These are phyloP conservation scores for Galendromus occidentalis DNA, from an alignment of 1,140 invertebrate species.

Conservation along the genomic window DNA sequence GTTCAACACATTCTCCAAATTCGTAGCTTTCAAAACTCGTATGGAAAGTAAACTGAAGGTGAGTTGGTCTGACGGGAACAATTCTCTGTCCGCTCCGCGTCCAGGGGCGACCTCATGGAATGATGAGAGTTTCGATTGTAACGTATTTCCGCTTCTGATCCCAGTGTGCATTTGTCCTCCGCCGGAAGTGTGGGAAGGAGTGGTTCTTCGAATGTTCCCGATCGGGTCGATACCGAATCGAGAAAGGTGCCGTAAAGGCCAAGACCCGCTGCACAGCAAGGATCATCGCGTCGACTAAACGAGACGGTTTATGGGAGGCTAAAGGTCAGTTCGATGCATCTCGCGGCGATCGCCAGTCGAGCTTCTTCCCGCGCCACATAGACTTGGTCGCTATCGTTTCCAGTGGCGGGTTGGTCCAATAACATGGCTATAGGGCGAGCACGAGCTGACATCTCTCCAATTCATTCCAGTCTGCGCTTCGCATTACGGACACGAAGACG, in stretches of 20 bases:
- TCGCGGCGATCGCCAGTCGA: too few relatives aligned
- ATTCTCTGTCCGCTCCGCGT: neutral
- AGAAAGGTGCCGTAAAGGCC: neutral
- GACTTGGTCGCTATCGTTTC: too few relatives aligned
- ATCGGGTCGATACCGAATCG: neutral
- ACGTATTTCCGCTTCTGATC: neutral
- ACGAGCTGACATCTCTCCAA: too few relatives aligned
- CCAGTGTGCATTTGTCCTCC: slow-evolving; percentile 8
- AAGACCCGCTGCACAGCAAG: too few relatives aligned
- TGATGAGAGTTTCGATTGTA: neutral
- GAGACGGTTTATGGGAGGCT: too few relatives aligned
- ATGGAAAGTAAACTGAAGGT: neutral
- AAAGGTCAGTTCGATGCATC: too few relatives aligned
- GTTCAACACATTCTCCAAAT: neutral
- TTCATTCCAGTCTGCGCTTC: neutral
- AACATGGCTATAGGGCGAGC: too few relatives aligned
- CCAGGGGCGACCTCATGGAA: neutral
- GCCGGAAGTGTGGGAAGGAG: neutral
- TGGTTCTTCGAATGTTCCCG: slow-evolving; percentile 3
- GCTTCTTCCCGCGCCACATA: too few relatives aligned
- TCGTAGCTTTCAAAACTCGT: neutral
- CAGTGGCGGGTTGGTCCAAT: too few relatives aligned
- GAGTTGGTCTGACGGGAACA: neutral
- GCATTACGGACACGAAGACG: neutral
- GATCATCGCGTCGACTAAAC: too few relatives aligned